Evolutionary conservation across 2,888 invertebrate species (phyloP).

Genomic region (Drosophila macrothrix): DNA sequence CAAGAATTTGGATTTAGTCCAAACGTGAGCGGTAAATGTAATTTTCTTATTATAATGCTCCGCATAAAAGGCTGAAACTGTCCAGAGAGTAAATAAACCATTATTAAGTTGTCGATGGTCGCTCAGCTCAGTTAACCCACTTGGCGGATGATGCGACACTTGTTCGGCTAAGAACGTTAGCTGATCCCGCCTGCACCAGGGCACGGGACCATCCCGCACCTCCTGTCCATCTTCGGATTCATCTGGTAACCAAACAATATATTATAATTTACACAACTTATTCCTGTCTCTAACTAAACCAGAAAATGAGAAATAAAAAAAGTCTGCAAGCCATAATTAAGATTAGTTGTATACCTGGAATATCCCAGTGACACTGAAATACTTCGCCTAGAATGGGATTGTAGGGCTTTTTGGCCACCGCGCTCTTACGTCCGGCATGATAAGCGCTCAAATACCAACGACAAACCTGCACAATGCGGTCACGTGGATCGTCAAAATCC

Average conservation of each 20-base stretch:
- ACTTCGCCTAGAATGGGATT: slow-evolving; percentile 99
- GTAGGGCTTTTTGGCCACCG: slow-evolving; percentile 99
- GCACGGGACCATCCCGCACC: slow-evolving; percentile 94
- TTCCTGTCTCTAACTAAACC: background rate
- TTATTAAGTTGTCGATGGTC: background rate
- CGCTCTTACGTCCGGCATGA: slow-evolving; percentile 98
- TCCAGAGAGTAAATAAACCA: slow-evolving; percentile 52
- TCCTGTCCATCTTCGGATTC: slow-evolving; percentile 67
- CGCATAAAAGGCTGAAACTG: slow-evolving; percentile 99
- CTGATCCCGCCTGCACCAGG: slow-evolving; percentile 95
- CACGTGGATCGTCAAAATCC: slow-evolving; percentile 93
- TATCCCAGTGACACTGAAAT: slow-evolving; percentile 95
- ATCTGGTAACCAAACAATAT: slow-evolving; percentile 24
- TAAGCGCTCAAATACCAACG: slow-evolving; percentile 99
- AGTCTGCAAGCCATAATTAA: background rate
- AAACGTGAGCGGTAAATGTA: slow-evolving; percentile 97
- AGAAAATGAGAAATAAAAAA: background rate
- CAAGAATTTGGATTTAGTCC: slow-evolving; percentile 99
- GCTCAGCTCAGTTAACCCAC: slow-evolving; percentile 85
- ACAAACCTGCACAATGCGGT: slow-evolving; percentile 97
- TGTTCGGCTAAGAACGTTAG: slow-evolving; percentile 98
- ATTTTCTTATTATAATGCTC: slow-evolving; percentile 96
- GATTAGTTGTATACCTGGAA: slow-evolving; percentile 84
- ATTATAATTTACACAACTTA: background rate
- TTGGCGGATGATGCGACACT: slow-evolving; percentile 99